Percentiles rank a stretch among this genome's conserved stretches.
These are phyloP conservation scores for Metalampra italica DNA, from an alignment of 2,888 invertebrate species.

Conservation along the genomic window DNA sequence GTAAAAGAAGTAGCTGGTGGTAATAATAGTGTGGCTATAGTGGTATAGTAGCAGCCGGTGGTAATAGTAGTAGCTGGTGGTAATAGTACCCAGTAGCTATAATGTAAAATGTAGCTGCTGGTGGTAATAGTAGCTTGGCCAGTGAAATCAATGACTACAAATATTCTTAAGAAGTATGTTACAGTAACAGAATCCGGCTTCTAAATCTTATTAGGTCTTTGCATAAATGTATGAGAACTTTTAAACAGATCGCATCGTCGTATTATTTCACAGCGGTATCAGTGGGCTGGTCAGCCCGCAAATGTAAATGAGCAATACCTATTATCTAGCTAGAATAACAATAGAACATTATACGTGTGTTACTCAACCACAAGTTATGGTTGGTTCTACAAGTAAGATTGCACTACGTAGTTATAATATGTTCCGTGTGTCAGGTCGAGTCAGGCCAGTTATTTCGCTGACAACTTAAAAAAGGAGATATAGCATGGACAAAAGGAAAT, in stretches of 20 bases:
- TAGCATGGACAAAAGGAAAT: no score
- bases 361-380: background rate
- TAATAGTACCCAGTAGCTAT: no score
- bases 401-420: background rate
- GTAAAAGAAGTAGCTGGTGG: no score
- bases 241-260: background rate
- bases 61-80: no score
- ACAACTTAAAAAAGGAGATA: no score
- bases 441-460: no score
- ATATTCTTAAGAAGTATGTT: background rate
- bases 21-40: no score
- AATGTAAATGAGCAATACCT: background rate
- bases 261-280: background rate
- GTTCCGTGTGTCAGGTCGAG: no score
- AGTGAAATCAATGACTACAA: no score
- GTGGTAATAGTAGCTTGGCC: no score
- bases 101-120: no score
- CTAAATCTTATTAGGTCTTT: conserved; percentile 2
- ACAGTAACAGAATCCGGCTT: background rate
- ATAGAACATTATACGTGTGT: background rate
- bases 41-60: no score
- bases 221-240: conserved; percentile 15
- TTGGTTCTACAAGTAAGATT: background rate
- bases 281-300: background rate
- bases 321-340: background rate